A percentile compares a stretch with the other conserved stretches of the same genome.
Conservation (phyloP, 64 coral and sea anemone species). For the Montipora capricornis region DNA sequence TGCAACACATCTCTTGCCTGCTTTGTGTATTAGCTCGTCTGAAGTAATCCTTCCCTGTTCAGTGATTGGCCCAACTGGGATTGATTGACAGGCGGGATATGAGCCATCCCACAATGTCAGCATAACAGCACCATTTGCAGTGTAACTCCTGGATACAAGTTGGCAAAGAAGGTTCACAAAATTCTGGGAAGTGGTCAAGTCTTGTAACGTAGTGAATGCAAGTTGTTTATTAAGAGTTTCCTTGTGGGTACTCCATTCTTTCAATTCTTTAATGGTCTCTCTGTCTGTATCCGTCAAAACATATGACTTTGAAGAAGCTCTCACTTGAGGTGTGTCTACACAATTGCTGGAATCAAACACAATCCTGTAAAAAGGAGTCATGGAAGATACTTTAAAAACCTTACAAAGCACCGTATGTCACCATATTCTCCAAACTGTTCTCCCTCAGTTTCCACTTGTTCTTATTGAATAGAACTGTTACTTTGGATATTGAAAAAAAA, state of each 20-base stretch:
- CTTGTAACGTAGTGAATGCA: constrained; percentile 17
- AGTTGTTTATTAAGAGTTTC: constrained; percentile 21
- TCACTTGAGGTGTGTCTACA: not conserved
- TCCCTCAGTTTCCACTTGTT: too few relatives aligned
- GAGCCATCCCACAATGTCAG: constrained; percentile 71
- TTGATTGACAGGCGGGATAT: constrained; percentile 40
- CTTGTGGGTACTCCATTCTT: constrained; percentile 18
- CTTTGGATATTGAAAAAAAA: too few relatives aligned
- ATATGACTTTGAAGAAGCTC: constrained; percentile 12
- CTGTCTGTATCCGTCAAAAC: constrained; percentile 30
- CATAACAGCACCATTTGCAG: not conserved
- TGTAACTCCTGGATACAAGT: constrained; percentile 36
- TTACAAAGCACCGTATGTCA: too few relatives aligned
- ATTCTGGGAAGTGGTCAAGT: not conserved
- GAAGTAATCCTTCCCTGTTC: not conserved
- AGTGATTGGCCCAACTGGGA: constrained; percentile 1
- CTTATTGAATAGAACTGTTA: too few relatives aligned
- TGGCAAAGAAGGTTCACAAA: constrained; percentile 59
- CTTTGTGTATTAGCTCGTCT: constrained; percentile 7
- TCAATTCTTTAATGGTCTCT: constrained; percentile 18
- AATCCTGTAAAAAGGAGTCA: not conserved
- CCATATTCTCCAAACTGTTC: too few relatives aligned
- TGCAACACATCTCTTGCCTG: not conserved
- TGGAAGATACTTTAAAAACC: too few relatives aligned
- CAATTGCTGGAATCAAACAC: constrained; percentile 6